Base-by-base conservation (phyloP, 1,140 invertebrate genomes). In the Neelides sp. region DNA sequence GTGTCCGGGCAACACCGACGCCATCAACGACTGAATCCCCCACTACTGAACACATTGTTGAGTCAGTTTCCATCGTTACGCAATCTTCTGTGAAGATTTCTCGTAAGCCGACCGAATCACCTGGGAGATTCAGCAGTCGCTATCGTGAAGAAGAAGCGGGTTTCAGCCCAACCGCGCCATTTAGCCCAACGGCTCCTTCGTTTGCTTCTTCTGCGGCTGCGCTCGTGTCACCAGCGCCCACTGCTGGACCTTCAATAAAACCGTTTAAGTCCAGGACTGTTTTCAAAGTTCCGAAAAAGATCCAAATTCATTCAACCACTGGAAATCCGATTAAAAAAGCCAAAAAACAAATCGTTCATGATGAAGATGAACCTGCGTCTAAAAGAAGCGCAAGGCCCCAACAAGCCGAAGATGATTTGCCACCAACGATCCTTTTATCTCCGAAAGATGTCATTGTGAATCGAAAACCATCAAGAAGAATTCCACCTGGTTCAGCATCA, bases 391-490 rank as follows among this genome's bases (percentile, higher is more conserved):
- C 42, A 48, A 23, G 24, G n/a, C 7, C 22, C 4, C 27, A 22
- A 23, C 2, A 10, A 10, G 37, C 35, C 22, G 52, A 53, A 23
- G 52, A 57, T 30, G 41, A 36, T 13, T 17, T 61, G 19, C 59
- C 59, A 3, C 39, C 44, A 5, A 53, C 46, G 12, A 55, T 61
- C 37, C 39, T 26, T 20, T 26, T 61, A n/a, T 47, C 48, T 19
- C 44, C 59, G 5, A 51, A 57, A 28, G 59, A 61, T 43, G 59
- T 61, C 4, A 22, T 61, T 17, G 22, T 30, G 23, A 55, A 54
- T 37, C 27, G 59, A 20, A 57, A 61, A 30, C 59, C 59, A 8
- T 55, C 59, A 4, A 34, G 59, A 19, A n/a, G 59, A 27, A 57
- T 61, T 20, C 55, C 55, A 17, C 52, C 59, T 1, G 59, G 50